phyloP scores from a whole-genome alignment of 2,113 vertebrate species.

The Acinonyx jubatus region DNA sequence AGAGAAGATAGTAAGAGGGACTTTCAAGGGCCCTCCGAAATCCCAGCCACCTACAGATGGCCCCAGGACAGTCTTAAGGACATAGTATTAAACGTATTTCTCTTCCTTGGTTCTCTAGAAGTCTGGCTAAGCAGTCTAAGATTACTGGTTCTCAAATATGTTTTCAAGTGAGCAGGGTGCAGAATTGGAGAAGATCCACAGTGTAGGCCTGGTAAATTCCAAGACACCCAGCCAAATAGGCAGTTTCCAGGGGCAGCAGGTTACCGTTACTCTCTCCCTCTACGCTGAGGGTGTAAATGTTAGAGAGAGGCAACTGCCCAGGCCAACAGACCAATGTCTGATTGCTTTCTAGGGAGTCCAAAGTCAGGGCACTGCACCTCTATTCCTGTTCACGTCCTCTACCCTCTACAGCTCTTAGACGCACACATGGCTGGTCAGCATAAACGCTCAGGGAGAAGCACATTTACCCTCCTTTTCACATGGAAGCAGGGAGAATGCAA shows the following conservation, averaged over 20 bases:
- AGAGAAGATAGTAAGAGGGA: neutral
- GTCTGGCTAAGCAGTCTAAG: conserved; percentile 64
- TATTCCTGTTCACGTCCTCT: conserved; percentile 2
- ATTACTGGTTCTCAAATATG: conserved; percentile 71
- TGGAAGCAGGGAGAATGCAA: neutral
- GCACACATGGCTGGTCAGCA: neutral
- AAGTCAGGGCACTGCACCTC: neutral
- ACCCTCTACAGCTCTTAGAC: neutral
- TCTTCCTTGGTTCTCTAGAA: conserved; percentile 52
- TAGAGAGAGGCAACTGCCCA: conserved; percentile 55
- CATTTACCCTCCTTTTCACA: neutral
- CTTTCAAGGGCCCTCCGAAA: neutral
- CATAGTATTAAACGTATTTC: neutral
- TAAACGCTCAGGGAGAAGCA: neutral
- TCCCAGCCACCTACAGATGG: neutral
- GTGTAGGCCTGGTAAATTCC: conserved; percentile 70
- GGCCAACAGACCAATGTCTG: conserved; percentile 36
- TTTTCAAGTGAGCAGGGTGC: conserved; percentile 72
- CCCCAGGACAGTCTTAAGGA: neutral
- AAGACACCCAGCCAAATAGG: conserved; percentile 68
- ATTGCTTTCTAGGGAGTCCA: conserved; percentile 65
- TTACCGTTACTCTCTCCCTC: conserved; percentile 65
- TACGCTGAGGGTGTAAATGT: conserved; percentile 65
- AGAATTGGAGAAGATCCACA: conserved; percentile 73
- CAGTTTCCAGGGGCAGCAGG: conserved; percentile 72